Base-by-base conservation (phyloP, 2,113 vertebrate genomes). In the Apodemus speciosus region DNA sequence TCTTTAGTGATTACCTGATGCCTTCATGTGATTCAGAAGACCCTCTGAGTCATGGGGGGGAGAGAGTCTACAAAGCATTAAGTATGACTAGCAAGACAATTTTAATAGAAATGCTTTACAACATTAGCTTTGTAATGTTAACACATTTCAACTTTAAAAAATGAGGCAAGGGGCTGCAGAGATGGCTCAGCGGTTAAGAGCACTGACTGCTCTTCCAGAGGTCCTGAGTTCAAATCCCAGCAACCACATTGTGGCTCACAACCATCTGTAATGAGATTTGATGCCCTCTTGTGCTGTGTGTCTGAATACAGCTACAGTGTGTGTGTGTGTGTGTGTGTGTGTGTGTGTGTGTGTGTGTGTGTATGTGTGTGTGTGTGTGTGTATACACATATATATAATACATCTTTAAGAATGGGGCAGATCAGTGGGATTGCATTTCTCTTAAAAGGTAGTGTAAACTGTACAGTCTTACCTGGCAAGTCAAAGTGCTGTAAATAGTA, bases 121-220 rank as follows among this genome's bases (percentile, higher is more conserved):
- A 93, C 75, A 91, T 60, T 84, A 62, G 11, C 88, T 97, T 97
- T 96, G 66, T 94, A 97, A 89, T 93, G 87, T 84, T 94, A 80
- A 95, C 95, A 53, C 76, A 92, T 92, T 97, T 97, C 97, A 95
- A 56, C 90, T 97, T 97, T 96, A 94, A 95, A 95, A 97, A n/a
- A n/a, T n/a, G n/a, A n/a, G n/a, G n/a, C n/a, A n/a, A n/a, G n/a
- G n/a, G n/a, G n/a, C n/a, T n/a, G n/a, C n/a, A n/a, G n/a, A n/a
- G n/a, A n/a, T n/a, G n/a, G n/a, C n/a, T n/a, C n/a, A n/a, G n/a
- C n/a, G n/a, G n/a, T n/a, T n/a, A n/a, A n/a, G n/a, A n/a, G n/a
- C n/a, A n/a, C n/a, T n/a, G n/a, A n/a, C n/a, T n/a, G n/a, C n/a
- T n/a, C n/a, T n/a, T n/a, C n/a, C n/a, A n/a, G n/a, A n/a, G n/a